Base-by-base conservation (phyloP, 2,113 vertebrate species). In the Athene cunicularia region DNA sequence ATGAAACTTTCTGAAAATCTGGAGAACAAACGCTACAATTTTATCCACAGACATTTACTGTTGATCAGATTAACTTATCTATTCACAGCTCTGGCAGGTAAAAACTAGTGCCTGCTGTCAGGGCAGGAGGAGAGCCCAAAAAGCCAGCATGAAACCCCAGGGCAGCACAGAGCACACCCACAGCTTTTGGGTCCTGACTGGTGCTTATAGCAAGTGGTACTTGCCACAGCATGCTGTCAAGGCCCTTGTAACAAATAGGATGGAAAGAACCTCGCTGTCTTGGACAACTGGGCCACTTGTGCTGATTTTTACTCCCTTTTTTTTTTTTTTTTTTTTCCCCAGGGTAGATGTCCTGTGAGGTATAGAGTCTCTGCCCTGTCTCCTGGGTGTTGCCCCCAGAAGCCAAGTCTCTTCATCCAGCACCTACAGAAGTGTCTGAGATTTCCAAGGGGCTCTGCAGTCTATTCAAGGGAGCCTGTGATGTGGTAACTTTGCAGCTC, bases 41-140 rank as follows among this genome's bases (percentile, higher is more conserved):
- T 74, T 73, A 82, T 41, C 66, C 45, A 55, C 12, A 14, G 56
- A 75, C 20, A 47, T n/a, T 76, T 62, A 26, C 28, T 18, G 47
- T 37, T 59, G 50, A 75, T 62, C 64, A 53, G 49, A 66, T 84
- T 33, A 82, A 6, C 17, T 85, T 81, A 68, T 62, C 35, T 60
- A 1, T 68, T 87, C 62, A n/a, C 39, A 79, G 37, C 45, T 90
- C 26, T 18, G 59, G 71, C 37, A 95, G 67, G 77, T 8, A 68
- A 4, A 58, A 60, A 45, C 4, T 2, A 2, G 24, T 67, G 50
- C 28, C 30, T 0, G 0, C n/a, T 89, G 17, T 20, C 1, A 2
- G 30, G 28, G 32, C 56, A 80, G 24, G 14, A 27, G 17, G 24
- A 67, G 52, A 86, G 74, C 41, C 30, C 50, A 41, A 55, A 86